A percentile compares a stretch with the other conserved stretches of the same genome.
phyloP scores from a whole-genome alignment of 2,113 vertebrate species.

The Aspidoscelis tigris region DNA sequence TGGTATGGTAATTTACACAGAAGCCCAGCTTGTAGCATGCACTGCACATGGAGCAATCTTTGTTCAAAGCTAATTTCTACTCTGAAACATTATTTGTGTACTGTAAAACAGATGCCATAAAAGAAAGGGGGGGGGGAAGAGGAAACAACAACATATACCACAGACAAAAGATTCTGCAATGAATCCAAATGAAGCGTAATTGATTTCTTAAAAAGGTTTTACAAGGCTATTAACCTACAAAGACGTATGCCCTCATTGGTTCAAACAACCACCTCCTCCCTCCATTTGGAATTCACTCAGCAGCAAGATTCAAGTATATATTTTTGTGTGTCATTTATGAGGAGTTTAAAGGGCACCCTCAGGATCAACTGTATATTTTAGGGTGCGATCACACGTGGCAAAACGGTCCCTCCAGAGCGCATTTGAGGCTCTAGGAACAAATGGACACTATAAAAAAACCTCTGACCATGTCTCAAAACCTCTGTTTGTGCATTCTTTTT shows the following conservation, averaged over 20 bases:
- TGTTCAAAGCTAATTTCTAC: conserved; percentile 63
- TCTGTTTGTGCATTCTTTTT: too few relatives aligned
- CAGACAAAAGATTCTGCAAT: conserved; percentile 53
- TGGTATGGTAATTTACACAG: conserved; percentile 43
- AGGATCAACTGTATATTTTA: background rate
- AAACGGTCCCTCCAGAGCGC: too few relatives aligned
- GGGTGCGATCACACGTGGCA: too few relatives aligned
- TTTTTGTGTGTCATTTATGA: conserved; percentile 34
- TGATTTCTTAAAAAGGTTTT: conserved; percentile 55
- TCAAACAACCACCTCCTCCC: conserved; percentile 43
- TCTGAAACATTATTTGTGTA: conserved; percentile 69
- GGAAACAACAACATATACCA: background rate
- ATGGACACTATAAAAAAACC: too few relatives aligned
- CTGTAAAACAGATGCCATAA: conserved; percentile 61
- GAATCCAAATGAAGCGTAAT: conserved; percentile 55
- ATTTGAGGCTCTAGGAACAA: too few relatives aligned
- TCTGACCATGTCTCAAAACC: too few relatives aligned
- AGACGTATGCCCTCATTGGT: conserved; percentile 42
- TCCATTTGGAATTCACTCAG: conserved; percentile 20
- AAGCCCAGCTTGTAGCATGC: conserved; percentile 54
- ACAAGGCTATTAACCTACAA: conserved; percentile 46
- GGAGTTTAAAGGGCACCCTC: background rate
- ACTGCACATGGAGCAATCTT: conserved; percentile 41
- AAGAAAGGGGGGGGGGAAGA: conserved; percentile 35
- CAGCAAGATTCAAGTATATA: conserved; percentile 29